Percentiles rank a stretch among this genome's conserved stretches.
phyloP scores from a whole-genome alignment of 2,888 invertebrate genomes.

The Erpobdella octoculata region DNA sequence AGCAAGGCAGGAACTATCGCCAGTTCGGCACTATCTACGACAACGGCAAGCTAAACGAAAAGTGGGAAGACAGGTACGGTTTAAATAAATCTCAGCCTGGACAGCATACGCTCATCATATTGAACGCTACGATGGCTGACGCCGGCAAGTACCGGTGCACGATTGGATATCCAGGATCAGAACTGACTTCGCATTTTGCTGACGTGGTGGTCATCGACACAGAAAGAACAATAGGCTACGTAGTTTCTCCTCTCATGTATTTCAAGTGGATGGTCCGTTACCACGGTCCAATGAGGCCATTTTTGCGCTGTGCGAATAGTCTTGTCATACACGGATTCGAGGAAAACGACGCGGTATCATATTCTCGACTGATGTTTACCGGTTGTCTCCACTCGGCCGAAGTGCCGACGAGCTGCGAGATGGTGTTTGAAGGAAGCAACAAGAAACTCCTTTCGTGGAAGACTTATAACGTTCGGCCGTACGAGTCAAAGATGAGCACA shows the following conservation, averaged over 20 bases:
- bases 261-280: constrained; percentile 8
- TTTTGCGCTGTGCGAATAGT: constrained; percentile 5
- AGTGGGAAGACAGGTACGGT: not conserved
- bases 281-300: constrained; percentile 12
- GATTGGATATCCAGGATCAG: not conserved
- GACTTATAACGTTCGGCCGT: not conserved
- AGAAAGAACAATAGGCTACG: not conserved
- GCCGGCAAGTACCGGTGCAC: constrained; percentile 15
- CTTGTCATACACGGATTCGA: not conserved
- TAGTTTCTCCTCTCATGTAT: constrained; percentile 22
- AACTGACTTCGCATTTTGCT: not conserved
- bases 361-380: not conserved
- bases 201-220: not conserved
- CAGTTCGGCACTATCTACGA: constrained; percentile 5
- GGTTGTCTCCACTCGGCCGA: constrained; percentile 8
- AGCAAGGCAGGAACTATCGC: not conserved
- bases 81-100: not conserved
- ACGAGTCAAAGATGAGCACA: not conserved
- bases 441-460: constrained; percentile 2
- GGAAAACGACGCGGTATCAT: not conserved
- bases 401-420: not conserved
- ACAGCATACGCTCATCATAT: constrained; percentile 8
- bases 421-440: not conserved
- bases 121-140: constrained; percentile 13
- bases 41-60: not conserved